Evolutionary conservation across 1,140 invertebrate species (phyloP).

Genomic region (Scylla paramamosain): DNA sequence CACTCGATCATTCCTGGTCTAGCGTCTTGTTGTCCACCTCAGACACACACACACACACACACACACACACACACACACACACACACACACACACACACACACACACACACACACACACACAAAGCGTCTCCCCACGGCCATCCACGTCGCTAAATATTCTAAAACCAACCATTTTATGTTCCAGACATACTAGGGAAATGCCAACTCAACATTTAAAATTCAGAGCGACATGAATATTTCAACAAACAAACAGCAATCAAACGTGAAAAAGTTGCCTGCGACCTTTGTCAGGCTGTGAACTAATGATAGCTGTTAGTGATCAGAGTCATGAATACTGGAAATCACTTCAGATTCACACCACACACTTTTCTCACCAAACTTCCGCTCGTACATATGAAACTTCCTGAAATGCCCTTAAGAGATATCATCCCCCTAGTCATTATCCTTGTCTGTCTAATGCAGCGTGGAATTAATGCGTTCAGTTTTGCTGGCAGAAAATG

Average conservation of each 20-base stretch:
- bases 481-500: background rate
- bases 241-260: background rate
- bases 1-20: too few species aligned
- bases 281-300: background rate
- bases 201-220: background rate
- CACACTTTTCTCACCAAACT: background rate
- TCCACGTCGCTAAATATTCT: background rate
- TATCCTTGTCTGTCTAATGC: background rate
- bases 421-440: background rate
- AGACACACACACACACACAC: too few species aligned
- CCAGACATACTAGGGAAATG: background rate
- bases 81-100: too few species aligned
- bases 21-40: too few species aligned
- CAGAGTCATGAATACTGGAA: background rate
- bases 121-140: background rate
- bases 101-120: too few species aligned
- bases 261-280: background rate
- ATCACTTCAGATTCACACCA: background rate
- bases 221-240: background rate
- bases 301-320: background rate
- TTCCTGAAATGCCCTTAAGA: background rate
- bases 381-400: background rate
- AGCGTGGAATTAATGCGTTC: background rate
- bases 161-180: background rate
- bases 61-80: too few species aligned